Percentiles rank a stretch among this genome's conserved stretches.
These are phyloP conservation scores for Protonemura montana DNA, from an alignment of 2,888 invertebrate genomes.

Conservation along the genomic window DNA sequence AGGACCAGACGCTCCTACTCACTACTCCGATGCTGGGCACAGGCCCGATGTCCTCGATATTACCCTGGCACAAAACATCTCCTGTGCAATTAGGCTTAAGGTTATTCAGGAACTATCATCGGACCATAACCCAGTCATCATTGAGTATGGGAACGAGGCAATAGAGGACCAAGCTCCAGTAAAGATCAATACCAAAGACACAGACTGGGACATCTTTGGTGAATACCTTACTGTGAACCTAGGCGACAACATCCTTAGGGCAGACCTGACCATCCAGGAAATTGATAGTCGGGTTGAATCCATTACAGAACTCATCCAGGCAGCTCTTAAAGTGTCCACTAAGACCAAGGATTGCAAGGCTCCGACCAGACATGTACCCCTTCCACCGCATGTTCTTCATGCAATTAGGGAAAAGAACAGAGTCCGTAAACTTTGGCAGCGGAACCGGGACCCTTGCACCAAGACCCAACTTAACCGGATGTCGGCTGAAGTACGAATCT, in stretches of 20 bases:
- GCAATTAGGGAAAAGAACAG: slow-evolving; percentile 15
- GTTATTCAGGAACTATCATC: not conserved
- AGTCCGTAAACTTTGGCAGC: not conserved
- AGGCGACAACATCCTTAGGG: not conserved
- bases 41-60: slow-evolving; percentile 8
- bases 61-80: not conserved
- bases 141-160: slow-evolving; percentile 1
- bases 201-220: not conserved
- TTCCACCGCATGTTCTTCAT: not conserved
- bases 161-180: not conserved
- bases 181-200: not conserved
- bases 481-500: not conserved
- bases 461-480: not conserved
- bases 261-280: not conserved
- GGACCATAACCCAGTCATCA: slow-evolving; percentile 19
- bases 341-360: not conserved
- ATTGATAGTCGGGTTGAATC: not conserved
- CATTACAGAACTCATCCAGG: not conserved
- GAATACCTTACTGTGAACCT: not conserved
- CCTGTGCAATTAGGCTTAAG: not conserved
- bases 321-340: not conserved
- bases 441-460: not conserved
- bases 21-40: not conserved
- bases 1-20: not conserved
- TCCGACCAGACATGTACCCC: not conserved